These are phyloP conservation scores for Chrysotoxum bicinctum DNA, from an alignment of 2,888 invertebrate genomes.

Conservation along the genomic window DNA sequence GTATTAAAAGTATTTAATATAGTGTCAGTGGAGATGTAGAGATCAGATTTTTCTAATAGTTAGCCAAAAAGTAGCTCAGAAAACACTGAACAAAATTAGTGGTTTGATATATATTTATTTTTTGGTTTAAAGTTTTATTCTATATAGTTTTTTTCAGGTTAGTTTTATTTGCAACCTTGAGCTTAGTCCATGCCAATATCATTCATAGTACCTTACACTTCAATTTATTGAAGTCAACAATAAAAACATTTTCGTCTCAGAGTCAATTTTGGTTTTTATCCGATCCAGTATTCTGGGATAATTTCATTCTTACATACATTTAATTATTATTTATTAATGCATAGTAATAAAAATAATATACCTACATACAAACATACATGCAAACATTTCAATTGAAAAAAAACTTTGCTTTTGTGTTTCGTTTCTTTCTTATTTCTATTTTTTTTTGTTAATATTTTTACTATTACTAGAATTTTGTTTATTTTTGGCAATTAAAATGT, in stretches of 20 bases:
- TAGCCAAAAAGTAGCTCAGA: background rate
- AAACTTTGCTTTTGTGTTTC: constrained; percentile 58
- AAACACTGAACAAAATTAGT: background rate
- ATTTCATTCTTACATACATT: constrained; percentile 1
- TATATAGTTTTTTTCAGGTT: constrained; percentile 36
- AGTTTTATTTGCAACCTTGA: constrained; percentile 46
- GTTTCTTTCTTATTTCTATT: constrained; percentile 24
- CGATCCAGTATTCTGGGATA: constrained; percentile 23
- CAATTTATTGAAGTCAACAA: background rate
- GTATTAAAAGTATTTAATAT: background rate
- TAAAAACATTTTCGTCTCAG: background rate
- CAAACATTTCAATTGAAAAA: constrained; percentile 30
- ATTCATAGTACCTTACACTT: background rate
- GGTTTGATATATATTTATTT: background rate
- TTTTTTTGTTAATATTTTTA: constrained; percentile 43
- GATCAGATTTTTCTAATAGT: background rate
- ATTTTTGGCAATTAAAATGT: constrained; percentile 60
- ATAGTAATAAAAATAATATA: too few species aligned
- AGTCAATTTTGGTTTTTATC: too few species aligned
- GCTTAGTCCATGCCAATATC: constrained; percentile 47
- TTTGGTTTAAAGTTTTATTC: constrained; percentile 16
- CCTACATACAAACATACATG: background rate
- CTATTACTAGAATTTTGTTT: constrained; percentile 50
- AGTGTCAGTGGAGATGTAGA: background rate
- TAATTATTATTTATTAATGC: too few species aligned